phyloP scores from a whole-genome alignment of 2,797 vertebrate species.

The Yasuhikotakia modesta region DNA sequence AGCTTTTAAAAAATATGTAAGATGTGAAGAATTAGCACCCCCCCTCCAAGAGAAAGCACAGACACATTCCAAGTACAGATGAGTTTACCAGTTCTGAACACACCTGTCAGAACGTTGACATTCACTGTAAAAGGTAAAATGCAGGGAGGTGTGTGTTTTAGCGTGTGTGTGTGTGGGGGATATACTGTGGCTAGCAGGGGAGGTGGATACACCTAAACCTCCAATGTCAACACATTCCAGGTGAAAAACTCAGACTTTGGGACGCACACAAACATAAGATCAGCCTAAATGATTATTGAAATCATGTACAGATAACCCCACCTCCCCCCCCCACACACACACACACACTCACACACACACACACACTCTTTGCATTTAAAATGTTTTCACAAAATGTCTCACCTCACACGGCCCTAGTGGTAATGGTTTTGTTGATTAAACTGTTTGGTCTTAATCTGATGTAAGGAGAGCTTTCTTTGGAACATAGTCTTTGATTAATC shows the following conservation, averaged over 20 bases:
- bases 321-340: not conserved
- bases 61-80: not conserved
- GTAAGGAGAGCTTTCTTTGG: conserved; percentile 40
- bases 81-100: not conserved
- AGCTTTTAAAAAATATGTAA: conserved; percentile 34
- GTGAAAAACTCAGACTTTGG: not conserved
- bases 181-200: not conserved
- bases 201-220: conserved; percentile 29
- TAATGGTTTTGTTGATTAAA: conserved; percentile 57
- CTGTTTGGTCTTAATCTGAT: conserved; percentile 45
- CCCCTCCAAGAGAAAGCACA: not conserved
- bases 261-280: conserved; percentile 29
- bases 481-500: conserved; percentile 49
- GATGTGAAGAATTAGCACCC: not conserved
- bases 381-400: conserved; percentile 36
- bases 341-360: not conserved
- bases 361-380: not conserved
- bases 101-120: not conserved
- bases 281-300: not conserved
- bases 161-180: not conserved
- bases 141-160: not conserved
- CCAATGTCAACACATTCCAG: conserved; percentile 12
- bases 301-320: not conserved
- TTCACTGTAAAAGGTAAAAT: not conserved
- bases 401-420: conserved; percentile 50